Base-by-base conservation (phyloP, 2,797 vertebrate species). In the Arvicola amphibius region DNA sequence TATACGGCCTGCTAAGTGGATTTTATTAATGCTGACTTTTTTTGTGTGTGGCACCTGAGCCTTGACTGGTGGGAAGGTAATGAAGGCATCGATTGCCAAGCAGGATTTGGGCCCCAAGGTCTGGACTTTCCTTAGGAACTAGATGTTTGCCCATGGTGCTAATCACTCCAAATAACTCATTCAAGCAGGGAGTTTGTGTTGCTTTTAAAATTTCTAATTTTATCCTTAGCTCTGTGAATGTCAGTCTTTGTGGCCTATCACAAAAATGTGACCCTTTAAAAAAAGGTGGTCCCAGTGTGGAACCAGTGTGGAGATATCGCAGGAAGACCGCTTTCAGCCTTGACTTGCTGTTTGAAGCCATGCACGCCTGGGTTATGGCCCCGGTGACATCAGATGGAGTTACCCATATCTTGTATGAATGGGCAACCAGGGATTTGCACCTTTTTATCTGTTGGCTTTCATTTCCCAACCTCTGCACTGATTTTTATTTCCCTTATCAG, bases 21-120 rank as follows among this genome's bases (percentile, higher is more conserved):
- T 92, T 90, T 85, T 87, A 69, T 92, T 78, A 69, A 46, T 3
- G 21, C 21, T 12, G 65, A 79, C 32, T 69, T 95, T 93, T 77
- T 13, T 76, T 16, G 3, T 63, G 27, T 19, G 23, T 27, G n/a
- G 90, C 86, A 76, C 87, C 69, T n/a, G 78, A 95, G 46, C n/a
- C 79, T 74, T 94, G 46, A 61, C 59, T 91, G 11, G 14, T 88
- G 40, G 2, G 29, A 46, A 71, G 5, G 29, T n/a, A 34, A 14
- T 23, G 37, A 87, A 74, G 59, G 10, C 69, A 73, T 37, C 0
- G 4, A 89, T 46, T 63, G 19, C n/a, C 4, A 12, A 14, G 48
- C 34, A 69, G 89, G 32, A 78, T 86, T 48, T 40, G 53, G 71
- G 83, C 29, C 29, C 90, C 1, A 8, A 67, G 34, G 5, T 76